These are phyloP conservation scores for Phyllotis vaccarum DNA, from an alignment of 2,797 vertebrate genomes.

Conservation along the genomic window DNA sequence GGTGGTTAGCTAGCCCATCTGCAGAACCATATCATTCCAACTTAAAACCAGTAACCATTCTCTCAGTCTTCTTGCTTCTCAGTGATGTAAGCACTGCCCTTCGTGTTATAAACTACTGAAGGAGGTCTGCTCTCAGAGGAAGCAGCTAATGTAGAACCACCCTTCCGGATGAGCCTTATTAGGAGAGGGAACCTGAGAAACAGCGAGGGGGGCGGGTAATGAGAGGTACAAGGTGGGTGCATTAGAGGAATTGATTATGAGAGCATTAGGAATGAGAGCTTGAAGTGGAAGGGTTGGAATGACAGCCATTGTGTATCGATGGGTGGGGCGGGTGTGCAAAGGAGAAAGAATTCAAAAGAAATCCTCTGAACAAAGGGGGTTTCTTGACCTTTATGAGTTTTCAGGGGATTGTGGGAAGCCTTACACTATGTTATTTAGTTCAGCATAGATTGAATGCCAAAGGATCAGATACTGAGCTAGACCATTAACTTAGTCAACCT, in stretches of 20 bases:
- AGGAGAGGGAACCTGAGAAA: neutral
- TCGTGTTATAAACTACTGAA: neutral
- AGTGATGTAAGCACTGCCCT: neutral
- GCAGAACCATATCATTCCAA: neutral
- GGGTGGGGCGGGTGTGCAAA: neutral
- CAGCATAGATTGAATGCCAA: neutral
- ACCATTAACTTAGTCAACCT: neutral
- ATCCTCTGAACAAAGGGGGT: neutral
- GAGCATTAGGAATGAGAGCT: neutral
- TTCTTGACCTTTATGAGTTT: neutral
- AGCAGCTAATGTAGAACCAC: neutral
- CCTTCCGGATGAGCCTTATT: neutral
- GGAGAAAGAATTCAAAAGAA: neutral
- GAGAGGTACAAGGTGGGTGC: neutral
- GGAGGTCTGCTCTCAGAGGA: neutral
- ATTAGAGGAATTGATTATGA: neutral
- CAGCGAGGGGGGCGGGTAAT: neutral
- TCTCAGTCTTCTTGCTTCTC: neutral
- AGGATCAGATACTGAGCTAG: neutral
- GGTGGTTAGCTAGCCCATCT: neutral
- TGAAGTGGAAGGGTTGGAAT: neutral
- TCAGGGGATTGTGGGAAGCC: neutral
- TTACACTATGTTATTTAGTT: neutral
- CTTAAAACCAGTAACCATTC: conserved; percentile 1
- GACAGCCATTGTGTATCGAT: neutral